Base-by-base conservation (phyloP, 2,888 invertebrate genomes). In the Temnothorax ravouxi region DNA sequence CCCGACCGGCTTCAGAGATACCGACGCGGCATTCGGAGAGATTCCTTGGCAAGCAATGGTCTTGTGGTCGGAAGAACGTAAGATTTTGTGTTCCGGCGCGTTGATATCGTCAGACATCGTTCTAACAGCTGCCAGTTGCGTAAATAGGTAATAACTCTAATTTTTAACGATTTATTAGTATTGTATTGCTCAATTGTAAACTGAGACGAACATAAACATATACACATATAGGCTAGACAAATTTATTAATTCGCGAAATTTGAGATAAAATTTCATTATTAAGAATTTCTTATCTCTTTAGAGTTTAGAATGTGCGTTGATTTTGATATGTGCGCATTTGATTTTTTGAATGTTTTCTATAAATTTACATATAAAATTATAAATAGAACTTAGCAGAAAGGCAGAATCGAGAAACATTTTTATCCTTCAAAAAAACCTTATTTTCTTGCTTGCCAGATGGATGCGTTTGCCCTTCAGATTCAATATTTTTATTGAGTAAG, bases 41-140 rank as follows among this genome's bases (percentile, higher is more conserved):
- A 97, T 98, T 92, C 97, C 98, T 83, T 98, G 98, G 98, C 98
- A 98, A 94, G 98, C 97, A 0, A 97, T 98, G 97, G 95, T 98
- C 0, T 95, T 98, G 21, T 96, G 97, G 29, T 97, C 97, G 91
- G 96, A 96, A 0, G 97, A 97, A 93, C 96, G 96, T 91, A 96
- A 97, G 74, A 95, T 98, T 2, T 95, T 98, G 0, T 98, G 98
- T 91, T 97, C 98, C 25, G 98, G 97, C 84, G 97, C 97, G 44
- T 97, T 98, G 90, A 96, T 98, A 87, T 96, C 97, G 25, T 96
- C 96, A 38, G 96, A 97, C 91, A 97, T 97, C 1, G 97, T 98
- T 0, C 92, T 97, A 50, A 98, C 98, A 0, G 96, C 97, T 0
- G 98, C 98, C n/a, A 96, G 97, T 91, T 98, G 98, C 92, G 96